A percentile compares a stretch with the other conserved stretches of the same genome.
Evolutionary conservation across 2,888 invertebrate species (phyloP).

Genomic region (Balanococcus diminutus): DNA sequence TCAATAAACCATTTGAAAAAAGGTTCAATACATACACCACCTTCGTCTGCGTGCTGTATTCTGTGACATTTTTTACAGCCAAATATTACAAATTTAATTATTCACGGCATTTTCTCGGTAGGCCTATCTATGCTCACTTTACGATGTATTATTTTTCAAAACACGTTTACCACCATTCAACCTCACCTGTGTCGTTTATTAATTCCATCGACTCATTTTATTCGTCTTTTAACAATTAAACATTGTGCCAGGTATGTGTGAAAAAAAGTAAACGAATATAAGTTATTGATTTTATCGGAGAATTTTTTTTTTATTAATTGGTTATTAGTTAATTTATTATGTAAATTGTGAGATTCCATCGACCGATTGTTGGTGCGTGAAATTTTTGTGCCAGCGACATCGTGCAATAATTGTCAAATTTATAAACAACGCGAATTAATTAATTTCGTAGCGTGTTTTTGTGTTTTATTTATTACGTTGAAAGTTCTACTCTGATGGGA

Average conservation of each 20-base stretch:
- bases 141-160: background rate
- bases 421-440: background rate
- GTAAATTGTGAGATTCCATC: background rate
- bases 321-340: background rate
- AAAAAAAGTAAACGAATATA: background rate
- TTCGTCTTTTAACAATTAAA: background rate
- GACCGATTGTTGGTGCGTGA: background rate
- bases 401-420: slow-evolving; percentile 1
- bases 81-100: background rate
- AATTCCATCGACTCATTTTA: background rate
- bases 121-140: background rate
- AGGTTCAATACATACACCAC: background rate
- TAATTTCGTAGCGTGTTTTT: background rate
- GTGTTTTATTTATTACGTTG: background rate
- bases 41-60: no score
- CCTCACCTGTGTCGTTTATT: background rate
- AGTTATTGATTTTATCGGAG: background rate
- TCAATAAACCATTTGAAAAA: background rate
- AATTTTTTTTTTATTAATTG: background rate
- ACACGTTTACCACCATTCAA: background rate
- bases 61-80: background rate
- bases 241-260: background rate
- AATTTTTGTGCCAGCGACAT: background rate
- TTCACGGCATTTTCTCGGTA: background rate
- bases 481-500: background rate